Percentiles rank a stretch among this genome's conserved stretches.
phyloP scores from a whole-genome alignment of 2,113 vertebrate genomes.

The Anseranas semipalmata region DNA sequence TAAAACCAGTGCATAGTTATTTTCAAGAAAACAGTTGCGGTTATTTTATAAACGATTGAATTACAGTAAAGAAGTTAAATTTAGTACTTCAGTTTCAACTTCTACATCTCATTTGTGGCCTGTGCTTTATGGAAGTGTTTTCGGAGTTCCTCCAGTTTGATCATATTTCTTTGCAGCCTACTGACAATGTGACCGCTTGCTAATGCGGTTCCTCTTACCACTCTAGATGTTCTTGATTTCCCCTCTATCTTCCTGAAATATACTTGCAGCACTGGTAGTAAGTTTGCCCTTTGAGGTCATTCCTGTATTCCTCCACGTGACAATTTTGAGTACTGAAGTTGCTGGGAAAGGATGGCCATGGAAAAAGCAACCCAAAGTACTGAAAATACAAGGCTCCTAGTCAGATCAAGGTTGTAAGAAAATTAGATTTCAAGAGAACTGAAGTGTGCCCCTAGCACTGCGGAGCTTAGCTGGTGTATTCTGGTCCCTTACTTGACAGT shows the following conservation, averaged over 20 bases:
- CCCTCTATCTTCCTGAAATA: background rate
- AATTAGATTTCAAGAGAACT: background rate
- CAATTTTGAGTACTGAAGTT: background rate
- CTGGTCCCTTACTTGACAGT: background rate
- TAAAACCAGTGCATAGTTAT: background rate
- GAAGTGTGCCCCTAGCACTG: background rate
- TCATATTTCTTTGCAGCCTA: background rate
- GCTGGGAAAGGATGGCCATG: background rate
- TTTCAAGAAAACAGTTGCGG: background rate
- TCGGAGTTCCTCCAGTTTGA: background rate
- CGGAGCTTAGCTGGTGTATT: background rate
- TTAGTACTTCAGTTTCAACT: background rate
- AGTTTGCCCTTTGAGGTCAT: background rate
- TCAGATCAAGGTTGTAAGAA: background rate
- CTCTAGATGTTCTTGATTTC: background rate
- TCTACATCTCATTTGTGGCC: background rate
- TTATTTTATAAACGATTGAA: background rate
- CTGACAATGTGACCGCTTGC: background rate
- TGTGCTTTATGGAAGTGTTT: background rate
- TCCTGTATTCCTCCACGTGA: background rate
- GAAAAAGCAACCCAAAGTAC: background rate
- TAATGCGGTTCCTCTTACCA: background rate
- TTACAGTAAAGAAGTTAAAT: background rate
- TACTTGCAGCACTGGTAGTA: background rate
- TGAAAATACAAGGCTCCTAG: background rate